Conservation (phyloP, 2,797 vertebrate species). For the Carcharodon carcharias region DNA sequence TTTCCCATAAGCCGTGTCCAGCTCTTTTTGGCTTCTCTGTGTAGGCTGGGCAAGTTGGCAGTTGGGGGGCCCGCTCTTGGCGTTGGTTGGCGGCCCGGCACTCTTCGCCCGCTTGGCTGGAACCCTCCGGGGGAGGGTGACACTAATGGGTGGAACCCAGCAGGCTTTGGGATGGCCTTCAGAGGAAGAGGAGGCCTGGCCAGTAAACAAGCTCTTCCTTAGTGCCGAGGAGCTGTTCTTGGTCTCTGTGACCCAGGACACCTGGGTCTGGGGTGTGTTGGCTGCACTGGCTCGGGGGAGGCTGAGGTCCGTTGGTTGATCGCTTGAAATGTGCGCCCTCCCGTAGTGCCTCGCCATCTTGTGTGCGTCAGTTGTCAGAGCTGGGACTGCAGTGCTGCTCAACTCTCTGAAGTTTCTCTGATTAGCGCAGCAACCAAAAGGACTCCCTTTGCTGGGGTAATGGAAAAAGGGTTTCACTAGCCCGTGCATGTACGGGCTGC, state of each 20-base stretch:
- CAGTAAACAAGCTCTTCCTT: neutral
- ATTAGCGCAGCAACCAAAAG: slow-evolving; percentile 39
- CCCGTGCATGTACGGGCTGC: slow-evolving; percentile 38
- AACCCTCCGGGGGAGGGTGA: slow-evolving; percentile 60
- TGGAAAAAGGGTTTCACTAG: slow-evolving; percentile 47
- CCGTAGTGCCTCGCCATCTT: neutral
- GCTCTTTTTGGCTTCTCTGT: slow-evolving; percentile 48
- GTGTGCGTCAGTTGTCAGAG: slow-evolving; percentile 41
- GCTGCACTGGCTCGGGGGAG: neutral
- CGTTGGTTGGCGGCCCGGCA: slow-evolving; percentile 40
- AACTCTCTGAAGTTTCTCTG: slow-evolving; percentile 44
- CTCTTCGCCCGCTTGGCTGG: slow-evolving; percentile 49
- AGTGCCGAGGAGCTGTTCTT: slow-evolving; percentile 45
- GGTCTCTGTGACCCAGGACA: slow-evolving; percentile 48
- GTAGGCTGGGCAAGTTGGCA: neutral
- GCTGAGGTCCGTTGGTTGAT: slow-evolving; percentile 45
- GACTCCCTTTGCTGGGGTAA: slow-evolving; percentile 47
- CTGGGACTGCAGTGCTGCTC: slow-evolving; percentile 36
- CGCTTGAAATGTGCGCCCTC: neutral
- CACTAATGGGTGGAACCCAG: slow-evolving; percentile 57
- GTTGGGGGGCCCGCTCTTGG: slow-evolving; percentile 41
- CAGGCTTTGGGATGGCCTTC: slow-evolving; percentile 49
- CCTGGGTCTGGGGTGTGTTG: slow-evolving; percentile 34
- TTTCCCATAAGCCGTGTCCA: slow-evolving; percentile 48
- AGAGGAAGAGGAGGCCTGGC: slow-evolving; percentile 38